phyloP scores from a whole-genome alignment of 2,113 vertebrate genomes.

The Callospermophilus lateralis region DNA sequence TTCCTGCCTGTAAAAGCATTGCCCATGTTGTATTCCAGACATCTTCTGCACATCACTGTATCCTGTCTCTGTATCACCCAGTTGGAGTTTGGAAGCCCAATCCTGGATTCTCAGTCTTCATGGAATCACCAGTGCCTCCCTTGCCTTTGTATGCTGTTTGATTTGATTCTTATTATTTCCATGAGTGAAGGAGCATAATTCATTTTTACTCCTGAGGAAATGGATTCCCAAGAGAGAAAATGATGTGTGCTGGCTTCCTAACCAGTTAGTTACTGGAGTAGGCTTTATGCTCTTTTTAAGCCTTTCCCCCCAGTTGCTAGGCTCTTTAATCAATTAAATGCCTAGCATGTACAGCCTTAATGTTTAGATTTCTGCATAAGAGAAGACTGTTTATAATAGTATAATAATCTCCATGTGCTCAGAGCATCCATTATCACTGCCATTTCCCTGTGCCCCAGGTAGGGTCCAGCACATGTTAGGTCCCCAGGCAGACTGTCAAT shows the following conservation, averaged over 20 bases:
- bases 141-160: not conserved
- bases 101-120: not conserved
- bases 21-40: not conserved
- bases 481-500: not conserved
- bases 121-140: not conserved
- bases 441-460: not conserved
- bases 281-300: not conserved
- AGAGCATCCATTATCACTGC: not conserved
- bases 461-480: not conserved
- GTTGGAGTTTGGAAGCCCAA: not conserved
- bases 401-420: not conserved
- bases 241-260: not conserved
- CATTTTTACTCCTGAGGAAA: conserved; percentile 42
- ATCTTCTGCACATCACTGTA: not conserved
- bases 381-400: not conserved
- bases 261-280: not conserved
- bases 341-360: not conserved
- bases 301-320: not conserved
- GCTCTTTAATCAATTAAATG: not conserved
- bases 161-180: conserved; percentile 13
- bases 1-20: conserved; percentile 16
- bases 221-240: conserved; percentile 22
- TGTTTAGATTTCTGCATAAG: not conserved
- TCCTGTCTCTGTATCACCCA: not conserved
- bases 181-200: not conserved